Conservation (phyloP, 2,797 vertebrate genomes). For the Toxotes lorentzi region DNA sequence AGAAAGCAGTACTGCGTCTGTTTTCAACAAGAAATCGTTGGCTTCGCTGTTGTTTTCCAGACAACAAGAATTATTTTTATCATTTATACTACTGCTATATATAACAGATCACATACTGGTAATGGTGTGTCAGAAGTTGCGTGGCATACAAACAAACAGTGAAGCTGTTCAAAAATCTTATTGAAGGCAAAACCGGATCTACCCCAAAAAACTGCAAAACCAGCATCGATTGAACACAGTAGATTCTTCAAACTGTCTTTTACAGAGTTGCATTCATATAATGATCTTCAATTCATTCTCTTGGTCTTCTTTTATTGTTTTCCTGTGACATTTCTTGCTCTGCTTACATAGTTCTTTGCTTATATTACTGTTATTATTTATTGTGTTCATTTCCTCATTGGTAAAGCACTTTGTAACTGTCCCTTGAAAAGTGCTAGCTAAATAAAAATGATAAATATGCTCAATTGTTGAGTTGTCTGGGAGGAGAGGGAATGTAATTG, state of each 20-base stretch:
- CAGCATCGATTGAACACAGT: slow-evolving; percentile 26
- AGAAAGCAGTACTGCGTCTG: background rate
- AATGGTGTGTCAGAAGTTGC: background rate
- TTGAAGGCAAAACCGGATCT: background rate
- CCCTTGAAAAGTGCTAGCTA: slow-evolving; percentile 33
- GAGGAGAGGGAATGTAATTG: slow-evolving; percentile 47
- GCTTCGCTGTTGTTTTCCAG: too few species aligned
- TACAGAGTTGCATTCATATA: slow-evolving; percentile 20
- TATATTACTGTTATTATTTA: slow-evolving; percentile 33
- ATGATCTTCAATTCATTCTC: slow-evolving; percentile 34
- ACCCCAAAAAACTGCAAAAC: slow-evolving; percentile 6
- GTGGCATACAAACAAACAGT: background rate
- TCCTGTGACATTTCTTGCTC: background rate
- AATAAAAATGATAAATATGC: slow-evolving; percentile 58
- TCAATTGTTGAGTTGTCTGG: slow-evolving; percentile 12
- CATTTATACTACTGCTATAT: background rate
- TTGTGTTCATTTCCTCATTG: slow-evolving; percentile 26
- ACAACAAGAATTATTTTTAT: background rate
- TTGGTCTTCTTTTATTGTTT: slow-evolving; percentile 1
- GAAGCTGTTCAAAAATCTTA: slow-evolving; percentile 5
- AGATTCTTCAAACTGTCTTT: slow-evolving; percentile 5
- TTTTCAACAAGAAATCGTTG: background rate
- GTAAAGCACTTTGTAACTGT: slow-evolving; percentile 22
- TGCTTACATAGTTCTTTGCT: slow-evolving; percentile 32
- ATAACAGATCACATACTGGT: background rate